Base-by-base conservation (phyloP, 2,113 vertebrate genomes). In the Coreoperca whiteheadi region DNA sequence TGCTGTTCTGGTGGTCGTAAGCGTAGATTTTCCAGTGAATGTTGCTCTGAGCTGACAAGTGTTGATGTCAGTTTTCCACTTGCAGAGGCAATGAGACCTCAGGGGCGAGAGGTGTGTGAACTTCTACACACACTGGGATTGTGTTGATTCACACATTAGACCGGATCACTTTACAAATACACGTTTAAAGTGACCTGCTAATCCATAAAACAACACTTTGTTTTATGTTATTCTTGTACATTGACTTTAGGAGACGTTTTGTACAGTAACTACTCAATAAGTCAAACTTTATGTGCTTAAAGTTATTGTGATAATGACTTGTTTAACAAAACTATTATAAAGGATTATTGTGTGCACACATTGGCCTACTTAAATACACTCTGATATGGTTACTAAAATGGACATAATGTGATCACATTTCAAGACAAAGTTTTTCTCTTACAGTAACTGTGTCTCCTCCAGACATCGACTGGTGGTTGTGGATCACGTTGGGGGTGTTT, bases 381-480 rank as follows among this genome's bases (percentile, higher is more conserved):
- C 10, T 59, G 39, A 25, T 9, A 41, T 10, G 39, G 39, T 41
- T 41, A 9, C 8, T 61, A 46, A n/a, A 51, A 51, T 0, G 23
- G 16, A 37, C 18, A 23, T 32, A 25, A 43, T 54, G 7, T 15
- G 39, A 43, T 70, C 25, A 77, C 46, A 51, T 57, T 41, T 76
- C 11, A 81, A 69, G 21, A 21, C 14, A 30, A 46, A 4, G 2
- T 39, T 84, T 66, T 25, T 81, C 69, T 77, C 48, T 88, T 70
- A 4, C 77, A 89, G 78, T 2, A 2, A 9, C 39, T 32, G 20
- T 32, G 11, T 1, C 16, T 41, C 18, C 28, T 1, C 0, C 5
- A 53, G 1, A 7, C 6, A 0, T 4, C 0, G 2, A 4, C 18
- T 68, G 41, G 87, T 79, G 69, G 86, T 10, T 83, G 1, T 91